Evolutionary conservation across 2,888 invertebrate species (phyloP).

Genomic region (Ceratothoa steindachneri): DNA sequence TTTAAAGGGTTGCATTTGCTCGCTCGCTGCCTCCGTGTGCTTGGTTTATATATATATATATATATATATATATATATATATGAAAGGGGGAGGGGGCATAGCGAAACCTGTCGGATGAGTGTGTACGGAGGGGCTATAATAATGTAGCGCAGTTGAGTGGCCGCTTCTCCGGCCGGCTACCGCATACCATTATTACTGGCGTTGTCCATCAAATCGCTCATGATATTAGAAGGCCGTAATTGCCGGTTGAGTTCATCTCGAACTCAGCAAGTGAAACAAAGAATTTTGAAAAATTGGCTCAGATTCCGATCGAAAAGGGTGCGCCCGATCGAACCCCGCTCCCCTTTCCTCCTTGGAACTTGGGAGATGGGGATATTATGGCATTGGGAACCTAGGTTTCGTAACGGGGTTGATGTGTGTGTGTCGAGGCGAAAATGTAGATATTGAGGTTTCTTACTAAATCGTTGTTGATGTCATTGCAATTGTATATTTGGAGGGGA

Average conservation of each 20-base stretch:
- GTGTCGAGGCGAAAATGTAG: too few species aligned
- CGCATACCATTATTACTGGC: neutral
- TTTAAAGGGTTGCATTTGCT: too few species aligned
- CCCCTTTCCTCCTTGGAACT: too few species aligned
- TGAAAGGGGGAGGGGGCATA: neutral
- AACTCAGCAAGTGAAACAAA: neutral
- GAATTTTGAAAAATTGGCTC: neutral
- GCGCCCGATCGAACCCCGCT: neutral
- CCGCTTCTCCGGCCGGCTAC: neutral
- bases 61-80: too few species aligned
- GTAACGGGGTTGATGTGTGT: too few species aligned
- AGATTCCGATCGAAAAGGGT: neutral
- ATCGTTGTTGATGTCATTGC: too few species aligned
- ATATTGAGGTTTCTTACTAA: too few species aligned
- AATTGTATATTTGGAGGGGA: too few species aligned
- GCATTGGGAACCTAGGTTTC: too few species aligned
- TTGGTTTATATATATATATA: too few species aligned
- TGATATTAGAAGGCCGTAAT: neutral
- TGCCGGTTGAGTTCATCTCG: neutral
- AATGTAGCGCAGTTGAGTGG: neutral
- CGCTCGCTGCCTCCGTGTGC: too few species aligned
- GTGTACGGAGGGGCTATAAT: constrained; percentile 8
- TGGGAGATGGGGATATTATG: too few species aligned
- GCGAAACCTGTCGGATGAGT: neutral
- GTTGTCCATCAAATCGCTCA: neutral